phyloP scores from a whole-genome alignment of 1,140 invertebrate genomes.

The Maniola jurtina region DNA sequence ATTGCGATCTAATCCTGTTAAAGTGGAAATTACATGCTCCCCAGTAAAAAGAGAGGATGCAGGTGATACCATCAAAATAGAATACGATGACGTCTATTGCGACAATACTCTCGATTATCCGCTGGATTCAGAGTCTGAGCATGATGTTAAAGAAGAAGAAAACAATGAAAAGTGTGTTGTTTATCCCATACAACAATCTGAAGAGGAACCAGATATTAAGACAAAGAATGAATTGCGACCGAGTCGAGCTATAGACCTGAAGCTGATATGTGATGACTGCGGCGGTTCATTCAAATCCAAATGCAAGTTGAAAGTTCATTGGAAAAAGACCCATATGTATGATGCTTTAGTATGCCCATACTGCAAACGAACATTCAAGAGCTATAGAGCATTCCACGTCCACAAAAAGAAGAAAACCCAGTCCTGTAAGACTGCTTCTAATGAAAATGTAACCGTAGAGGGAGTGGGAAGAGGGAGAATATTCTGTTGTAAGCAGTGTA shows the following conservation, averaged over 20 bases:
- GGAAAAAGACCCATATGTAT: slow-evolving; percentile 55
- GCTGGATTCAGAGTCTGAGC: slow-evolving; percentile 3
- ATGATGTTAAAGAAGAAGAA: slow-evolving; percentile 12
- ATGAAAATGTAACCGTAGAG: slow-evolving; percentile 40
- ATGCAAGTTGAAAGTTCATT: slow-evolving; percentile 66
- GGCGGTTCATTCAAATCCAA: slow-evolving; percentile 57
- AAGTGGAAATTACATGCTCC: slow-evolving; percentile 20
- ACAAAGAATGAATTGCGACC: slow-evolving; percentile 19
- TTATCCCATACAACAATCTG: slow-evolving; percentile 5
- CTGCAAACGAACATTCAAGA: slow-evolving; percentile 59
- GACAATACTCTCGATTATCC: neutral
- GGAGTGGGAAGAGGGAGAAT: slow-evolving; percentile 50
- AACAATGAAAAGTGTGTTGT: slow-evolving; percentile 3
- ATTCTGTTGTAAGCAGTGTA: slow-evolving; percentile 56
- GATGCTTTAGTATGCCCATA: slow-evolving; percentile 43
- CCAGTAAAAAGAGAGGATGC: slow-evolving; percentile 34
- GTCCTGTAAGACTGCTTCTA: slow-evolving; percentile 39
- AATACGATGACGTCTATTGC: neutral
- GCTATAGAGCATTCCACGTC: slow-evolving; percentile 46
- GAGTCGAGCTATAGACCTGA: slow-evolving; percentile 39
- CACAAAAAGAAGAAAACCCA: slow-evolving; percentile 43
- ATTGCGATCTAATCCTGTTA: slow-evolving; percentile 23
- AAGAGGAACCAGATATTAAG: neutral
- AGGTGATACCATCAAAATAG: neutral
- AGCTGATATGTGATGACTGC: slow-evolving; percentile 61